These are phyloP conservation scores for Salvelinus sp. DNA, from an alignment of 2,113 vertebrate genomes.

Conservation along the genomic window DNA sequence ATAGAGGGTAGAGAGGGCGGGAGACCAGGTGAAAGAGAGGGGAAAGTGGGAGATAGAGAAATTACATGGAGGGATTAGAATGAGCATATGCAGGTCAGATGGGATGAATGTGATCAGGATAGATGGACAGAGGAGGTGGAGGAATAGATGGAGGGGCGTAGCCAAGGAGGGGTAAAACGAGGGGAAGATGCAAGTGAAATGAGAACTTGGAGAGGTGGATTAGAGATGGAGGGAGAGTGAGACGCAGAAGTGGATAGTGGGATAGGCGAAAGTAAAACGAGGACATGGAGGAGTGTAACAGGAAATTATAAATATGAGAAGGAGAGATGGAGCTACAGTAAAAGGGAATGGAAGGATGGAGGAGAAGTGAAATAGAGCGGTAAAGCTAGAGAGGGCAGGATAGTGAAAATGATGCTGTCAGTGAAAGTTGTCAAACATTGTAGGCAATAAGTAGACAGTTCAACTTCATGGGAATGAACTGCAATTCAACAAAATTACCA, in stretches of 20 bases:
- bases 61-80: conserved; percentile 4
- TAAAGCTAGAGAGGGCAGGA: no score
- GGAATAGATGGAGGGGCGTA: background rate
- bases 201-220: background rate
- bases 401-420: no score
- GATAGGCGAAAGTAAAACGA: background rate
- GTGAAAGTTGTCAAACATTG: no score
- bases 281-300: background rate
- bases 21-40: background rate
- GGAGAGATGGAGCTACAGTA: background rate
- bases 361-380: background rate
- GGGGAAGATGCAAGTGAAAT: background rate
- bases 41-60: background rate
- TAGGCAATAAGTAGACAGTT: no score
- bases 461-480: no score
- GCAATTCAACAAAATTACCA: no score
- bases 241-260: background rate
- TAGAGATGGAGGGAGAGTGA: background rate
- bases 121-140: background rate
- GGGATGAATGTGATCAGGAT: background rate
- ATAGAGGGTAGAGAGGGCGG: background rate
- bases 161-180: background rate
- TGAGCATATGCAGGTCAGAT: background rate
- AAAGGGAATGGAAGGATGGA: background rate
- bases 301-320: background rate